Evolutionary conservation across 1,140 invertebrate species (phyloP), one percentile per base, ranked within the genome.

Genomic region (Neodiprion fabricii): DNA sequence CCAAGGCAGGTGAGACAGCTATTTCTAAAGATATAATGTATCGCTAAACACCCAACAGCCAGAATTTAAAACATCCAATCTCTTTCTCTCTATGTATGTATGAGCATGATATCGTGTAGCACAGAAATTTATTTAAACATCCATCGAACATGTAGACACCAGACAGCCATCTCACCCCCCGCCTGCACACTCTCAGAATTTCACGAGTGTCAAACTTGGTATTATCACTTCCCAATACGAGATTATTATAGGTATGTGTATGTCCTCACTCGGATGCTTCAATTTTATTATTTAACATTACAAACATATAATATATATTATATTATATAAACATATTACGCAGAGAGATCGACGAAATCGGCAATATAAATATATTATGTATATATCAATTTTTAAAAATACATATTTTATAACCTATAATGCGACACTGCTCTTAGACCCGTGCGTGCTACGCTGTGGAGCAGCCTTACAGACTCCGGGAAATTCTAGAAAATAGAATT

Each of bases 391-490:
- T 40, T 40, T 40, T 40, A 40, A 40, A 61, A 61, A 61, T 14
- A 12, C 0, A 61, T 61, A 61, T 61, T 61, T 61, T 61, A 61
- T 61, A 61, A 61, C 53, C 53, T 61, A 61, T 61, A 61, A 61
- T 12, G 11, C 53, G 53, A 61, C n/a, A 61, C 53, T 61, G 53
- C 53, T 61, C 53, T 61, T 17, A 17, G 53, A 61, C 53, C 53
- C 53, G 53, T 61, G 53, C 75, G 72, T 66, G 79, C 76, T 78
- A 75, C 77, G 83, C 78, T 81, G 84, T 85, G 82, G 84, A 85
- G 85, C 85, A 84, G 86, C 85, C 85, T 86, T 81, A 85, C 84
- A 83, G 85, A 80, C 82, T 83, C 82, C 80, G 77, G 82, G 81
- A 86, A 84, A 85, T 85, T 81, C 81, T 79, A 81, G 84, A 85